Evolutionary conservation across 2,113 vertebrate genomes (phyloP), one percentile per base, ranked within the genome.

Genomic region (Triplophysa tibetana): DNA sequence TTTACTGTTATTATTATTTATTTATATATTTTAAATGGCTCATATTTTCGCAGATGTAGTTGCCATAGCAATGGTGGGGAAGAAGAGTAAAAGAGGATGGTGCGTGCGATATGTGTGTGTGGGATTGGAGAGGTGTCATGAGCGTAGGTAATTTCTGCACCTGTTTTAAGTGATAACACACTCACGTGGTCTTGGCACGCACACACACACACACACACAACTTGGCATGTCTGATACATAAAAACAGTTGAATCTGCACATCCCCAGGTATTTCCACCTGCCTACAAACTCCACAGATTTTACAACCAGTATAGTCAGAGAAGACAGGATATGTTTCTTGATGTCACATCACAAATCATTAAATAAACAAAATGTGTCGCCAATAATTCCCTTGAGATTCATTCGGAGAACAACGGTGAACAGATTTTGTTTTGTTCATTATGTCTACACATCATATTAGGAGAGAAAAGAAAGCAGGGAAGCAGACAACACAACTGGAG

Each of bases 1-100:
- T 80, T 73, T 82, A 17, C 2, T 17, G 13, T 17, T 17, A 52
- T 52, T 52, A 16, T 16, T 52, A 16, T 52, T 16, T 82, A 74
- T 29, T 73, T 69, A 75, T 5, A n/a, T 72, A 45, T 33, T 3
- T 45, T 68, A 62, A 75, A 41, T 81, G 70, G 13, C 16, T 74
- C 9, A 13, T 80, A 23, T 75, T 75, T 48, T 41, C 24, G 65
- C 79, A 81, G 63, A 76, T 76, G 72, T 66, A 61, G 82, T 83
- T 83, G 78, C 78, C 79, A 81, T 64, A 67, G 82, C 29, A 77
- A 83, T 79, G 33, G 65, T 81, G 23, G 41, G 52, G 70, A 77
- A n/a, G 65, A 74, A 50, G 29, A 79, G 77, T 70, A 50, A 52
- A 29, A 63, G 70, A 83, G 38, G 60, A 70, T 61, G 62, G 45